These are phyloP conservation scores for Coregonus sp. DNA, from an alignment of 2,797 vertebrate species.

Conservation along the genomic window DNA sequence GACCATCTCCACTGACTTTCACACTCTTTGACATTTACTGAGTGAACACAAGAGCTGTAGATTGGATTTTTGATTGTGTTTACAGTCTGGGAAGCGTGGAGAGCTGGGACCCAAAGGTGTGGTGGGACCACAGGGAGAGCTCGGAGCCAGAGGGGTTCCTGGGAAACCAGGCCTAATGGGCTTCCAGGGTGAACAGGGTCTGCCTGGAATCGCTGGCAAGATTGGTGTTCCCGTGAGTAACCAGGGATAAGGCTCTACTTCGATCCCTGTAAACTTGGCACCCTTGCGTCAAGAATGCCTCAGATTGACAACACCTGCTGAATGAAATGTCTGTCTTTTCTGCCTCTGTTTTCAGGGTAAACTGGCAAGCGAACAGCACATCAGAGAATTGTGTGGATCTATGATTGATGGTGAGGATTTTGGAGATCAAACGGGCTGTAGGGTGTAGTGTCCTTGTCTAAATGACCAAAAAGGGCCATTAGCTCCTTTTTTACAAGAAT, in stretches of 20 bases:
- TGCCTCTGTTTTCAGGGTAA: slow-evolving; percentile 80
- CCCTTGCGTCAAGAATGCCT: not conserved
- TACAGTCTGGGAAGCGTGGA: slow-evolving; percentile 84
- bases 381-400: slow-evolving; percentile 90
- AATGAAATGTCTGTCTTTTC: not conserved
- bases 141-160: slow-evolving; percentile 82
- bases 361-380: slow-evolving; percentile 90
- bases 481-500: not conserved
- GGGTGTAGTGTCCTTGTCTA: not conserved
- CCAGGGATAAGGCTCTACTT: not conserved
- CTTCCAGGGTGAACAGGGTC: slow-evolving; percentile 87
- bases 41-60: too few species aligned
- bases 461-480: not conserved
- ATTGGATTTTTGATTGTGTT: slow-evolving; percentile 2
- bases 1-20: too few species aligned
- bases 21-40: too few species aligned
- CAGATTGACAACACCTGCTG: not conserved
- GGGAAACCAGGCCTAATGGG: slow-evolving; percentile 87
- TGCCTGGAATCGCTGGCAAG: slow-evolving; percentile 88
- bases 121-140: slow-evolving; percentile 88
- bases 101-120: slow-evolving; percentile 92
- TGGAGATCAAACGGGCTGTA: not conserved
- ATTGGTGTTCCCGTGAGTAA: slow-evolving; percentile 86
- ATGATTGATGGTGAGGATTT: slow-evolving; percentile 87
- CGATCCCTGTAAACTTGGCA: not conserved